phyloP scores from a whole-genome alignment of 2,113 vertebrate genomes.

The Crypturellus undulatus region DNA sequence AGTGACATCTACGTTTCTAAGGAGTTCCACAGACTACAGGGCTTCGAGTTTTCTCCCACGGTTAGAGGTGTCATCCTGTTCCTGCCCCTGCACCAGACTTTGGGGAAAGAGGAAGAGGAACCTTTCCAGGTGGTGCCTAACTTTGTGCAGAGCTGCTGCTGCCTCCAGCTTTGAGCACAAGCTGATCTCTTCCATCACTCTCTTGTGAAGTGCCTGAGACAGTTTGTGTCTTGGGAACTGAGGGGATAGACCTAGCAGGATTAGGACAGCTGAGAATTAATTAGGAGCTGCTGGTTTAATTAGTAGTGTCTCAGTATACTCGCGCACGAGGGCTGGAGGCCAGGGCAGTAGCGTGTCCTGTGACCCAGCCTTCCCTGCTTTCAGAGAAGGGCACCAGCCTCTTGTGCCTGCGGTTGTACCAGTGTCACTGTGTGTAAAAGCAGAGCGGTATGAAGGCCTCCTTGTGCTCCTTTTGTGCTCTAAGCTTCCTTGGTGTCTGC shows the following conservation, averaged over 20 bases:
- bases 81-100: background rate
- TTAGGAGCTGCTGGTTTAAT: slow-evolving; percentile 59
- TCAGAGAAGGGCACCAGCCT: background rate
- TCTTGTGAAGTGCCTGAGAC: background rate
- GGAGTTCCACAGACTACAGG: background rate
- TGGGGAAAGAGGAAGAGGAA: background rate
- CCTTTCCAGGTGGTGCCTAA: background rate
- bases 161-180: background rate
- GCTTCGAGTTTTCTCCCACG: background rate
- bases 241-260: slow-evolving; percentile 6
- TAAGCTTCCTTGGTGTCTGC: fast-evolving
- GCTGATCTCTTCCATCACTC: slow-evolving; percentile 8
- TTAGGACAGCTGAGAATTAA: slow-evolving; percentile 48
- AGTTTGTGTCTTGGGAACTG: slow-evolving; percentile 32
- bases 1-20: background rate
- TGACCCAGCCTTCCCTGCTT: background rate
- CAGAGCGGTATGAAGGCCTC: background rate
- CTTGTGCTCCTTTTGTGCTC: background rate
- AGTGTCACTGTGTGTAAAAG: background rate
- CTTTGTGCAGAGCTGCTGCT: fast-evolving
- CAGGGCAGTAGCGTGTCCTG: background rate
- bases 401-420: background rate
- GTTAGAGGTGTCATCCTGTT: background rate
- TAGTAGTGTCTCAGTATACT: background rate
- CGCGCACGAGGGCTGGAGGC: fast-evolving